Base-by-base conservation (phyloP, 2,113 vertebrate species). In the Chamaetylas fuelleborni region DNA sequence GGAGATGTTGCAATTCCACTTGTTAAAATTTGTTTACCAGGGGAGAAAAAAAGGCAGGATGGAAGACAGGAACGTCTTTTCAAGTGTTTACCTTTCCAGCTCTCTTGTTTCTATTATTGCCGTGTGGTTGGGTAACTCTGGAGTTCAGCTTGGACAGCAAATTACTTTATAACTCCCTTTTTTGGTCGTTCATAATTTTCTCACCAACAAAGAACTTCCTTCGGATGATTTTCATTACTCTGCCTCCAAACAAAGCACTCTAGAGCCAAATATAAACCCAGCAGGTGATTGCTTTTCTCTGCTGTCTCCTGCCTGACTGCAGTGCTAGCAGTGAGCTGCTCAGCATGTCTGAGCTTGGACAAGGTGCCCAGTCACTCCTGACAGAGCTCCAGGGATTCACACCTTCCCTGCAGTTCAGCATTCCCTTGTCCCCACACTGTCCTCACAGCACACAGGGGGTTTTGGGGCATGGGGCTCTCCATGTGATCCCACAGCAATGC, bases 11-110 rank as follows among this genome's bases (percentile, higher is more conserved):
- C 95, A 94, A 96, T 95, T 94, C 62, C 79, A 92, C 76, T 96
- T 93, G 91, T 84, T 95, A 92, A 94, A 88, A 89, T 95, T 70
- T 97, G 88, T 96, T 97, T 97, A 95, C 91, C 36, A n/a, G 43
- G 23, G 72, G 50, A 84, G 36, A 29, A 54, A 67, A 73, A 47
- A 58, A 82, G 45, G 53, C 84, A 96, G 73, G 29, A 82, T 34
- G 62, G 90, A 91, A 95, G 93, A 64, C 67, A 77, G 53, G n/a
- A 73, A 73, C 0, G 2, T 73, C 74, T 95, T 76, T 88, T 91
- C 86, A 95, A 88, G 87, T 96, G 96, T 97, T 97, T 97, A 94
- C 95, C 92, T 92, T 88, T 71, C 83, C 92, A 93, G 33, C 53
- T 79, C 66, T 83, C 60, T 62, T 93, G 71, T 93, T 96, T 96